A percentile compares a stretch with the other conserved stretches of the same genome.
Evolutionary conservation across 2,113 vertebrate species (phyloP).

Genomic region (Hemicordylus capensis): DNA sequence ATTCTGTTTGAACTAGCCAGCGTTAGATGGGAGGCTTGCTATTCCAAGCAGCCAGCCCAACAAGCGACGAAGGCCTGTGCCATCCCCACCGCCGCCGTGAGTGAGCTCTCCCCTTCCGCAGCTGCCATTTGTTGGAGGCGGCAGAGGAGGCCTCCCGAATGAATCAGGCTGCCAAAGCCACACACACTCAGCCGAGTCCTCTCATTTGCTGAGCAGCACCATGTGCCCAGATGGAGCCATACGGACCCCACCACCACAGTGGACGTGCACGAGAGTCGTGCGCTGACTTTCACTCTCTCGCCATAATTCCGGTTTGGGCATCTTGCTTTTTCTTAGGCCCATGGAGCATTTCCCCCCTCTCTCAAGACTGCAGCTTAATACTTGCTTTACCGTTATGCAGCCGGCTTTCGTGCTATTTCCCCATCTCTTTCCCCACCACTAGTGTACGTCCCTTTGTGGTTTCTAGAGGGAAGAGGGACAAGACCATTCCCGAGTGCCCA

Average conservation of each 20-base stretch:
- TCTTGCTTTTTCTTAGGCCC: background rate
- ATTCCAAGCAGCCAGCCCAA: background rate
- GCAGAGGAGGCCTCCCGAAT: background rate
- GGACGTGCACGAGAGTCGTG: background rate
- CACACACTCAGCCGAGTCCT: too few relatives aligned
- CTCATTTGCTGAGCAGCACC: too few relatives aligned
- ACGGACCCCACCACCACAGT: background rate
- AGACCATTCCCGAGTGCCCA: background rate
- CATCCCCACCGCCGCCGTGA: too few relatives aligned
- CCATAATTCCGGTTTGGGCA: background rate
- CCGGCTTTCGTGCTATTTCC: too few relatives aligned
- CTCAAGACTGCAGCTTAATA: too few relatives aligned
- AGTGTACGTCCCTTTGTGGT: background rate
- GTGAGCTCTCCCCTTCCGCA: background rate
- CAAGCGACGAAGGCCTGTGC: background rate
- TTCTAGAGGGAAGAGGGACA: background rate
- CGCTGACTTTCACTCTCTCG: background rate
- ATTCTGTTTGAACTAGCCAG: conserved; percentile 19
- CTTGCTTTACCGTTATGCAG: too few relatives aligned
- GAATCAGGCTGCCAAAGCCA: too few relatives aligned
- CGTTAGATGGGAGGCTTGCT: conserved; percentile 42
- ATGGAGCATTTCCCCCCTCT: background rate
- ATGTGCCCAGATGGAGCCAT: too few relatives aligned
- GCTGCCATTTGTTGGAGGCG: background rate
- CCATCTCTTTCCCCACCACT: background rate